Percentiles rank a stretch among this genome's conserved stretches.
Conservation (phyloP, 2,113 vertebrate species). For the Tachycineta bicolor region DNA sequence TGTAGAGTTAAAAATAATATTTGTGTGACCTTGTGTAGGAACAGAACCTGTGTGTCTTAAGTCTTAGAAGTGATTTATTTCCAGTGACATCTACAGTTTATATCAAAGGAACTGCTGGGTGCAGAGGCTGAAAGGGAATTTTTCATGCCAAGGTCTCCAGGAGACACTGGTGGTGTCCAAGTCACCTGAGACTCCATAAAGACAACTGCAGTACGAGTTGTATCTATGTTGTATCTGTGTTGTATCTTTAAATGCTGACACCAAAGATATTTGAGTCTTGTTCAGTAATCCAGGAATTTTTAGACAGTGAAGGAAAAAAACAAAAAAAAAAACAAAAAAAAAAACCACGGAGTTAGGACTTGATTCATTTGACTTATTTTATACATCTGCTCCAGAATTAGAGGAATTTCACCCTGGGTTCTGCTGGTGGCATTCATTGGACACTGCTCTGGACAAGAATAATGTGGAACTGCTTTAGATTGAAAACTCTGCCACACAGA, state of each 20-base stretch:
- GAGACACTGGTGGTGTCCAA: background rate
- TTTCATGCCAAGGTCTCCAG: background rate
- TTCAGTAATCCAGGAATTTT: background rate
- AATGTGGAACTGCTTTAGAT: background rate
- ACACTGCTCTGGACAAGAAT: background rate
- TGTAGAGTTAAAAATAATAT: background rate
- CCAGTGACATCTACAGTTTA: background rate
- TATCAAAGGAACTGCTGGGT: background rate
- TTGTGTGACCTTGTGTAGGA: background rate
- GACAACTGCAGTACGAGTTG: background rate
- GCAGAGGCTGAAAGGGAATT: background rate
- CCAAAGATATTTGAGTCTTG: background rate
- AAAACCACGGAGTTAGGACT: background rate
- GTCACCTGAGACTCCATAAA: background rate
- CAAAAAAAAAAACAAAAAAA: background rate
- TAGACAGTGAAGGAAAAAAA: accelerated
- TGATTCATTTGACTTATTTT: background rate
- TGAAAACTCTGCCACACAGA: background rate
- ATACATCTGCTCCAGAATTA: background rate
- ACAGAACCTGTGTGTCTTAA: background rate
- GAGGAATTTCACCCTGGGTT: background rate
- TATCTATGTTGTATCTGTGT: too few species aligned
- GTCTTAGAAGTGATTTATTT: background rate
- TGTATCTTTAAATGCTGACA: background rate
- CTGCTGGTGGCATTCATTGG: background rate